Percentiles rank a stretch among this genome's conserved stretches.
Evolutionary conservation across 2,888 invertebrate species (phyloP).

Genomic region (Erebia palarica): DNA sequence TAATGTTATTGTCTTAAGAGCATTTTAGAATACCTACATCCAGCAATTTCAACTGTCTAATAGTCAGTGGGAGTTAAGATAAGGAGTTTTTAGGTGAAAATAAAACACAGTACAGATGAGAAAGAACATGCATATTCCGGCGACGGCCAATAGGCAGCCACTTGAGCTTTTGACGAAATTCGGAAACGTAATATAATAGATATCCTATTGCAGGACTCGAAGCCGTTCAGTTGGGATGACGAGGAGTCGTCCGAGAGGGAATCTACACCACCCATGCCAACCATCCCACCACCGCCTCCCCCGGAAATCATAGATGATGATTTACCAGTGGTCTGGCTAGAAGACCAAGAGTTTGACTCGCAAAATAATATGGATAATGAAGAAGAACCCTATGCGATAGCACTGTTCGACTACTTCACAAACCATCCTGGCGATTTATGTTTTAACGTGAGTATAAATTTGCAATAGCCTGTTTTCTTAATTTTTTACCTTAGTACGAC

Average conservation of each 20-base stretch:
- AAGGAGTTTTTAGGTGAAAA: too few relatives aligned
- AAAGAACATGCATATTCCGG: too few relatives aligned
- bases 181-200: background rate
- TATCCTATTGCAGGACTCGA: slow-evolving; percentile 57
- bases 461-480: background rate
- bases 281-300: slow-evolving; percentile 89
- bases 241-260: slow-evolving; percentile 68
- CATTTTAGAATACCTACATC: too few relatives aligned
- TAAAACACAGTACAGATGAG: too few relatives aligned
- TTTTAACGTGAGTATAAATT: slow-evolving; percentile 85
- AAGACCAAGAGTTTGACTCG: slow-evolving; percentile 44
- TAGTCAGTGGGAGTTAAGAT: too few relatives aligned
- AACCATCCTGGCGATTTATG: slow-evolving; percentile 89
- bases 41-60: too few relatives aligned
- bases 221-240: slow-evolving; percentile 63
- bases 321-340: slow-evolving; percentile 56
- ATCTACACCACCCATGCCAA: slow-evolving; percentile 90
- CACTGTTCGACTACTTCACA: slow-evolving; percentile 89
- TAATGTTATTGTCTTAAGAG: too few relatives aligned
- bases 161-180: too few relatives aligned
- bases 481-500: background rate
- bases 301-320: slow-evolving; percentile 76
- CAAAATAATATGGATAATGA: slow-evolving; percentile 46
- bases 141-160: too few relatives aligned
- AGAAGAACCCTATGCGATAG: slow-evolving; percentile 87